A percentile compares a stretch with the other conserved stretches of the same genome.
Conservation (phyloP, 1,140 invertebrate species). For the Heliothis virescens region DNA sequence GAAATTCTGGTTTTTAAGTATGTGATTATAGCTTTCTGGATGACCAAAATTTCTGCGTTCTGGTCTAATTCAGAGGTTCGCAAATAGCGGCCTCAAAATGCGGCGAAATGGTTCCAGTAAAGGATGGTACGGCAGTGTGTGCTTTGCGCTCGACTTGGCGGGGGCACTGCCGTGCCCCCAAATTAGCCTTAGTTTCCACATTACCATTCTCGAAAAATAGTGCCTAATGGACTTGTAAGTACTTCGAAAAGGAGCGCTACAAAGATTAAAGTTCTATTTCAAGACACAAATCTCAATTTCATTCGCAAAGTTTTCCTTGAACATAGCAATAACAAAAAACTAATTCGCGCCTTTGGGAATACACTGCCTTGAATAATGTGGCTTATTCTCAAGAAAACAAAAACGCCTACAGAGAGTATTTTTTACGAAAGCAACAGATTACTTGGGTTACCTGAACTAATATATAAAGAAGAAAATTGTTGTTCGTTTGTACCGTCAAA, state of each 20-base stretch:
- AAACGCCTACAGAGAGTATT: conserved; percentile 1
- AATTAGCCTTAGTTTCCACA: neutral
- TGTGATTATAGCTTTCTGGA: too few species aligned
- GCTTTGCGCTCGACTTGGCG: too few species aligned
- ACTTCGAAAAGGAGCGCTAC: neutral
- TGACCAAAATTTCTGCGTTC: too few species aligned
- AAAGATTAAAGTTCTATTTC: neutral
- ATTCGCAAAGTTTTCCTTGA: conserved; percentile 13
- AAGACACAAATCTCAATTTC: conserved; percentile 26
- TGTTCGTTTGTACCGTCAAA: too few species aligned
- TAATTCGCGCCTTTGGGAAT: conserved; percentile 12
- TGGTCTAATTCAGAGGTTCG: too few species aligned
- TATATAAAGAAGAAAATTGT: too few species aligned
- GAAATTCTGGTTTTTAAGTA: too few species aligned
- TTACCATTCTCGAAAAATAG: neutral
- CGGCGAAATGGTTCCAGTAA: too few species aligned
- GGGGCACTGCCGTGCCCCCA: too few species aligned
- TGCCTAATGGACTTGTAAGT: conserved; percentile 2
- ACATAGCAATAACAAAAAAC: conserved; percentile 12
- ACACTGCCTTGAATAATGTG: conserved; percentile 21
- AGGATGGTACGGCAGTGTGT: too few species aligned
- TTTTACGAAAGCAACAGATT: neutral
- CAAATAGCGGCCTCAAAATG: too few species aligned
- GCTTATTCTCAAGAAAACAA: neutral
- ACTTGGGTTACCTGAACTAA: neutral